phyloP scores from a whole-genome alignment of 2,888 invertebrate genomes.

The Drosophila multiciliata region DNA sequence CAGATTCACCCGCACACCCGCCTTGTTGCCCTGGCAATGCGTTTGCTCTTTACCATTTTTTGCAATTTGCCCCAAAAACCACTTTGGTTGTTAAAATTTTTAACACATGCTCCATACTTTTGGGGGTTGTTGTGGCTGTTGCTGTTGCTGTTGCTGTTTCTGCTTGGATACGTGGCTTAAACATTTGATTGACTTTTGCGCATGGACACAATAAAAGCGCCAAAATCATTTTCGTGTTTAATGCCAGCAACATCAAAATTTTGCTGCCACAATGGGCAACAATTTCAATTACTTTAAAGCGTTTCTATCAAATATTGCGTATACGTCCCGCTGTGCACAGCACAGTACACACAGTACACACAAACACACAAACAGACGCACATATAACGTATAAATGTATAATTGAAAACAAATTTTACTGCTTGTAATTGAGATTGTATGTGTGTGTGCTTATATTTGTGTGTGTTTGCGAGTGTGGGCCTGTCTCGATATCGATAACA shows the following conservation, averaged over 20 bases:
- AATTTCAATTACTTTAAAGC: conserved; percentile 60
- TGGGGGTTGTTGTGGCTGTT: conserved; percentile 17
- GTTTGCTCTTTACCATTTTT: conserved; percentile 60
- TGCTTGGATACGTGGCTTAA: conserved; percentile 54
- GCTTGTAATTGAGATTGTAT: conserved; percentile 70
- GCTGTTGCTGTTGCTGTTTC: conserved; percentile 13
- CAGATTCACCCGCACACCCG: neutral
- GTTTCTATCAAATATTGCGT: conserved; percentile 65
- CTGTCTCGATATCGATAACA: conserved; percentile 78
- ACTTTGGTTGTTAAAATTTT: conserved; percentile 66
- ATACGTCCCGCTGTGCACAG: conserved; percentile 59
- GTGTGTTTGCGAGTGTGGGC: conserved; percentile 26
- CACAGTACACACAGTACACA: conserved; percentile 25
- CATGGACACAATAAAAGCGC: conserved; percentile 43
- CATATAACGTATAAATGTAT: conserved; percentile 67
- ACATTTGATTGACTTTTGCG: conserved; percentile 64
- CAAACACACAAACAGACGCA: conserved; percentile 11
- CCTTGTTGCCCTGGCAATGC: conserved; percentile 48
- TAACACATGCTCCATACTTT: conserved; percentile 63
- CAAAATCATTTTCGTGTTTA: conserved; percentile 57
- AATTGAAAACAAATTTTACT: conserved; percentile 79
- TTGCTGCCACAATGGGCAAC: conserved; percentile 30
- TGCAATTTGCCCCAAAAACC: conserved; percentile 56
- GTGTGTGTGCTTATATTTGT: conserved; percentile 19
- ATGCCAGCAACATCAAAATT: conserved; percentile 32